These are phyloP conservation scores for Tolmerus cingulatus DNA, from an alignment of 2,888 invertebrate species.

Conservation along the genomic window DNA sequence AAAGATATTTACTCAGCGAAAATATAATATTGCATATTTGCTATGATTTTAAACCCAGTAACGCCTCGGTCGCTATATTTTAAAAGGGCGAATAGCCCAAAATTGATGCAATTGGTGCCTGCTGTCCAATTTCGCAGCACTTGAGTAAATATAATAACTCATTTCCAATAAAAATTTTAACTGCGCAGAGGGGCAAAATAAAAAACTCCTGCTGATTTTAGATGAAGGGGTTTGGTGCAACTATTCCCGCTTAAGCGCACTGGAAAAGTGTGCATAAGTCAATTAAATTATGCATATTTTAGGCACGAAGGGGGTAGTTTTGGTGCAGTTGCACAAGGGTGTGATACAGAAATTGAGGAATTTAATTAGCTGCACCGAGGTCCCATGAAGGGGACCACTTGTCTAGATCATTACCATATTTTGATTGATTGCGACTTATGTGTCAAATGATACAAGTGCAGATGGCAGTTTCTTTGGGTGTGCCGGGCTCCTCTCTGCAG, in stretches of 20 bases:
- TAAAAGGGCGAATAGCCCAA: neutral
- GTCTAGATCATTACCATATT: conserved; percentile 24
- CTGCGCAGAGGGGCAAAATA: neutral
- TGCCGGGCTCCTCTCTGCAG: neutral
- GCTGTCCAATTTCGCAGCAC: neutral
- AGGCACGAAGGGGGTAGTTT: neutral
- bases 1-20: neutral
- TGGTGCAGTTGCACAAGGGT: neutral
- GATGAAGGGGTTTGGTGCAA: neutral
- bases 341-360: conserved; percentile 17
- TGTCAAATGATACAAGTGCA: conserved; percentile 18
- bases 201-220: neutral
- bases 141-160: conserved; percentile 15
- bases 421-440: conserved; percentile 32
- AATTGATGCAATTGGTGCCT: neutral
- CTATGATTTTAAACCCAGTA: neutral
- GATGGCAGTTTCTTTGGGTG: neutral
- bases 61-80: neutral
- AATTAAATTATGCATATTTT: conserved; percentile 34
- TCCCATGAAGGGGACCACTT: conserved; percentile 7
- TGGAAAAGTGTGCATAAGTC: conserved; percentile 1
- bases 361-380: conserved; percentile 18
- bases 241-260: neutral
- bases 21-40: neutral
- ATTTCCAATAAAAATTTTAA: neutral